phyloP scores from a whole-genome alignment of 1,140 invertebrate genomes.

The Homalodisca vitripennis region DNA sequence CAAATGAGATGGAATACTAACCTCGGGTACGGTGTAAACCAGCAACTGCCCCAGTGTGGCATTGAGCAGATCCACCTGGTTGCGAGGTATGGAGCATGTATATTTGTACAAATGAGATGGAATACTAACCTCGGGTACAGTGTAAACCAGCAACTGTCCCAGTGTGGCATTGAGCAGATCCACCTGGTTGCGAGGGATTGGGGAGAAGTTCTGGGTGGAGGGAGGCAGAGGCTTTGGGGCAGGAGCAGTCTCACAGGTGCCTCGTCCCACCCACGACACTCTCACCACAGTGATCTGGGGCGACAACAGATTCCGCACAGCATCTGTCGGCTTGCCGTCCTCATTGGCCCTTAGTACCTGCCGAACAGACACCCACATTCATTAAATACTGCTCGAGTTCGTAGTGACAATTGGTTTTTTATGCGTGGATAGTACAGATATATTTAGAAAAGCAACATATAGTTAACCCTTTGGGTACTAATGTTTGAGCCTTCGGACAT shows the following conservation, averaged over 20 bases:
- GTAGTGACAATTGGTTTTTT: no score
- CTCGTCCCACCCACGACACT: slow-evolving; percentile 60
- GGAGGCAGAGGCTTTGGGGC: slow-evolving; percentile 49
- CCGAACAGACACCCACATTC: no score
- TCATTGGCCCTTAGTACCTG: slow-evolving; percentile 27
- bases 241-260: slow-evolving; percentile 54
- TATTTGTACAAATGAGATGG: slow-evolving; percentile 49
- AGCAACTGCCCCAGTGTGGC: slow-evolving; percentile 75
- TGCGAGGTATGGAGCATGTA: slow-evolving; percentile 73
- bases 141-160: slow-evolving; percentile 73
- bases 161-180: slow-evolving; percentile 78
- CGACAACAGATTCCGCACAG: neutral
- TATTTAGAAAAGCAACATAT: no score
- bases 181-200: slow-evolving; percentile 77
- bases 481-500: no score
- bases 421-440: no score
- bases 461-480: no score
- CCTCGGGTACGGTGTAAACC: slow-evolving; percentile 74
- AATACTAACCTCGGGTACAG: slow-evolving; percentile 68
- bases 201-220: slow-evolving; percentile 64
- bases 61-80: slow-evolving; percentile 81
- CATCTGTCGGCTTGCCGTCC: slow-evolving; percentile 20
- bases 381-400: no score
- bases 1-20: slow-evolving; percentile 44
- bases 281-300: slow-evolving; percentile 54